Evolutionary conservation across 2,113 vertebrate species (phyloP).

Genomic region (Haemorhous mexicanus): DNA sequence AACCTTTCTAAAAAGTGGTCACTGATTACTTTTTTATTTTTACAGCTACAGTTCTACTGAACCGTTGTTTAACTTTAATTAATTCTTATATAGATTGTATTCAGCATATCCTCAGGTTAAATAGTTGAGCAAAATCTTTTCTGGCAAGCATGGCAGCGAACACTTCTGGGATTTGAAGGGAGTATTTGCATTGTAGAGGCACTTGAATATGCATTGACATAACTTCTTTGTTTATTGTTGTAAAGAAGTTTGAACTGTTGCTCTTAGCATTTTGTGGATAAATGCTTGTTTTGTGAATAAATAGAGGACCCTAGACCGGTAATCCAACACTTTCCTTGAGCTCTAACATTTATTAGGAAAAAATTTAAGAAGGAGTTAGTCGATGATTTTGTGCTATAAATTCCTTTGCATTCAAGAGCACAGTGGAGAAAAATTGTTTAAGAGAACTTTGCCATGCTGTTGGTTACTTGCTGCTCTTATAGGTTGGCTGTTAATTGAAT

Average conservation of each 20-base stretch:
- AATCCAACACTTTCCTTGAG: background rate
- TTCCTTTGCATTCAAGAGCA: slow-evolving; percentile 4
- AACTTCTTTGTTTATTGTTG: background rate
- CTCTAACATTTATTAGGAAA: slow-evolving; percentile 4
- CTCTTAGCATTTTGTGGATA: background rate
- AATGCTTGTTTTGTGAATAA: slow-evolving; percentile 32
- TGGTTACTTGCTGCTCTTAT: slow-evolving; percentile 7
- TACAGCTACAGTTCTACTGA: background rate
- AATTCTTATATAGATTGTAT: background rate
- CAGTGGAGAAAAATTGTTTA: background rate
- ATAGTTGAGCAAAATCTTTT: background rate
- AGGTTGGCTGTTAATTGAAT: slow-evolving; percentile 26
- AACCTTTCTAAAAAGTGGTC: background rate
- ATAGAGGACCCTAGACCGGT: background rate
- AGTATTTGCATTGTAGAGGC: background rate
- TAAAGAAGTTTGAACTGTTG: background rate
- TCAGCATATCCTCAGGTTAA: background rate
- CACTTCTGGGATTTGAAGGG: background rate
- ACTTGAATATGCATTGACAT: background rate
- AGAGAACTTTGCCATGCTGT: slow-evolving; percentile 16
- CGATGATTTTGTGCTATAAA: slow-evolving; percentile 32
- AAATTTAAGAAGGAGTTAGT: slow-evolving; percentile 7
- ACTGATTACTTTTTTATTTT: background rate
- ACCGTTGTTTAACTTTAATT: background rate
- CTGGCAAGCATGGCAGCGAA: background rate